Conservation (phyloP, 2,113 vertebrate species). For the Herpailurus yagouaroundi region DNA sequence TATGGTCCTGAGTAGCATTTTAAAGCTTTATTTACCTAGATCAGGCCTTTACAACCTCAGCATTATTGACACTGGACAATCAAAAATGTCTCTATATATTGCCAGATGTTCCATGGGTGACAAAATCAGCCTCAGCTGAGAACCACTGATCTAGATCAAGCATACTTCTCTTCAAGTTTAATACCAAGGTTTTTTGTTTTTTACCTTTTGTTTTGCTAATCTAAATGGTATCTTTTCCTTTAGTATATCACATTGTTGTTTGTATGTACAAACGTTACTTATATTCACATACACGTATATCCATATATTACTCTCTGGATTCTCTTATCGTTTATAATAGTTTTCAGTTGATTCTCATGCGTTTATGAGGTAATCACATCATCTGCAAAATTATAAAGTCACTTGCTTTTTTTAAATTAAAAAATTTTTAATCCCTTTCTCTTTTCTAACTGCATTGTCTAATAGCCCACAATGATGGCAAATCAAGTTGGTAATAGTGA, state of each 20-base stretch:
- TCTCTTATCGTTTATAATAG: neutral
- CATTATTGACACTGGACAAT: neutral
- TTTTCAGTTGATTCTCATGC: conserved; percentile 7
- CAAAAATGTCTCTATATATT: neutral
- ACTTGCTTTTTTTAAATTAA: neutral
- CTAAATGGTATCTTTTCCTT: neutral
- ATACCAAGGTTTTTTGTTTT: neutral
- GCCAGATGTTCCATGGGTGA: neutral
- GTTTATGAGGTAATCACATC: neutral
- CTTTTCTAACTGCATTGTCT: neutral
- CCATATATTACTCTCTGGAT: neutral
- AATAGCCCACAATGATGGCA: neutral
- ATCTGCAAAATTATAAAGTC: neutral
- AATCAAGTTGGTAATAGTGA: neutral
- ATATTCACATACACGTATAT: neutral
- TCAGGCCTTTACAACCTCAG: neutral
- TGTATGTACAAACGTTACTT: neutral
- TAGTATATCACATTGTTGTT: neutral
- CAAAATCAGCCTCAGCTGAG: neutral
- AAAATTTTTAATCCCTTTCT: neutral
- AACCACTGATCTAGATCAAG: neutral
- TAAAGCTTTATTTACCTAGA: neutral
- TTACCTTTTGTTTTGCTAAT: neutral
- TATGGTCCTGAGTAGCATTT: neutral
- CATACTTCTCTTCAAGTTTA: conserved; percentile 7